Conservation (phyloP, 2,797 vertebrate genomes). For the Naso thynnoides region DNA sequence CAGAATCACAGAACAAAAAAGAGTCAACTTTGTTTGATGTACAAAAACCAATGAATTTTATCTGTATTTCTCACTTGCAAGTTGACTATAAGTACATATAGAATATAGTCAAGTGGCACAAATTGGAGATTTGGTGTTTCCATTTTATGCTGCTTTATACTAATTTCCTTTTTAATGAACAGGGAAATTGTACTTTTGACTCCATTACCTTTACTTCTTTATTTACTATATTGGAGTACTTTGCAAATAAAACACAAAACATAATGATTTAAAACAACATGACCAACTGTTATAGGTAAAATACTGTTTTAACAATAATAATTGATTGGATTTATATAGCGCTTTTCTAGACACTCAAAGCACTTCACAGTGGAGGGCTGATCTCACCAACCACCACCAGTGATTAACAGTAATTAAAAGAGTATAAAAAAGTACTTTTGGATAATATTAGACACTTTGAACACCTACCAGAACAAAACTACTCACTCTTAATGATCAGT, state of each 20-base stretch:
- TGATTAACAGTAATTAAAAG: not conserved
- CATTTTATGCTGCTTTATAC: not conserved
- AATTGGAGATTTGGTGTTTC: not conserved
- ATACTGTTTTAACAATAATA: no score
- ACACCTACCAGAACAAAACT: not conserved
- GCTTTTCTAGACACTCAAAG: no score
- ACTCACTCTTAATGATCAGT: no score
- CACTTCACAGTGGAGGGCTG: no score
- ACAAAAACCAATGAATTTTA: slow-evolving; percentile 1
- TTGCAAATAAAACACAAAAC: not conserved
- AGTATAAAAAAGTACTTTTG: not conserved
- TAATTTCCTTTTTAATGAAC: not conserved
- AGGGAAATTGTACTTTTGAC: not conserved
- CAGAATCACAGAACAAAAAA: slow-evolving; percentile 26
- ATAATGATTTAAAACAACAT: not conserved
- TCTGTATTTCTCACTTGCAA: slow-evolving; percentile 5
- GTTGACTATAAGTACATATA: not conserved
- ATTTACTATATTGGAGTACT: not conserved
- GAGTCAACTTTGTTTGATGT: not conserved
- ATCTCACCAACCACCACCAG: no score
- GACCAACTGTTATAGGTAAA: not conserved
- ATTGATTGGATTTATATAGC: no score
- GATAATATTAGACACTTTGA: not conserved
- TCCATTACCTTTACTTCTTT: not conserved
- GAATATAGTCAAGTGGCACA: not conserved